Conservation (phyloP, 92 coral and sea anemone species). For the Porites rus region DNA sequence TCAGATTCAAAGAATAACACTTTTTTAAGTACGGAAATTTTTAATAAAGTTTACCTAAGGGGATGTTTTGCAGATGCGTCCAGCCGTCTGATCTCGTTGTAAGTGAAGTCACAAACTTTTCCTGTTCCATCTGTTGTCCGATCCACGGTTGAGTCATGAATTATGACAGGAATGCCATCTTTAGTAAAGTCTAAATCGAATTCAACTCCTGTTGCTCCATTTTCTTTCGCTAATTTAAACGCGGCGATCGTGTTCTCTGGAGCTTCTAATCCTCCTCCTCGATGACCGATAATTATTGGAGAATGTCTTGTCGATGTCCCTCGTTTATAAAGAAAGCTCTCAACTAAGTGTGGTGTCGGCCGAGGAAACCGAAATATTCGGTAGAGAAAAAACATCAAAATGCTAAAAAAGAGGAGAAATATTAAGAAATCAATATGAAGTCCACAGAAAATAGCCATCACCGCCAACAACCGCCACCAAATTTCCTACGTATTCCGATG, state of each 20-base stretch:
- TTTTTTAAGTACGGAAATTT: background rate
- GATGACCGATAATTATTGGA: slow-evolving; percentile 83
- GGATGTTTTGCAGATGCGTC: slow-evolving; percentile 81
- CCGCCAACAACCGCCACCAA: too few relatives aligned
- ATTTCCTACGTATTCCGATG: too few relatives aligned
- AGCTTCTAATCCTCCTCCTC: slow-evolving; percentile 87
- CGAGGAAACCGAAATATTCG: slow-evolving; percentile 87
- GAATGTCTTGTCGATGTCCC: slow-evolving; percentile 68
- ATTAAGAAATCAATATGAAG: slow-evolving; percentile 77
- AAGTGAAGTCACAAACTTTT: slow-evolving; percentile 77
- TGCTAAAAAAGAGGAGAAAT: slow-evolving; percentile 65
- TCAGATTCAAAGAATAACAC: too few relatives aligned
- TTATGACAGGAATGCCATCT: slow-evolving; percentile 96
- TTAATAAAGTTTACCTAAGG: slow-evolving; percentile 46
- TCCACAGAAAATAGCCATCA: slow-evolving; percentile 52
- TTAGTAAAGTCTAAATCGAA: slow-evolving; percentile 95
- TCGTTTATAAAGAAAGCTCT: slow-evolving; percentile 78
- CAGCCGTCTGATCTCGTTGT: slow-evolving; percentile 70
- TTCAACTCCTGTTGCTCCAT: slow-evolving; percentile 92
- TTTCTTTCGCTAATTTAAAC: slow-evolving; percentile 86
- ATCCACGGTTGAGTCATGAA: slow-evolving; percentile 94
- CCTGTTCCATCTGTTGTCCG: slow-evolving; percentile 96
- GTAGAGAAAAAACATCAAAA: slow-evolving; percentile 67
- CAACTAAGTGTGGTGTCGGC: slow-evolving; percentile 86
- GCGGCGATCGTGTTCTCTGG: slow-evolving; percentile 96